Percentiles rank a stretch among this genome's conserved stretches.
Conservation (phyloP, 1,140 invertebrate species). For the Protaetia brevitarsis region DNA sequence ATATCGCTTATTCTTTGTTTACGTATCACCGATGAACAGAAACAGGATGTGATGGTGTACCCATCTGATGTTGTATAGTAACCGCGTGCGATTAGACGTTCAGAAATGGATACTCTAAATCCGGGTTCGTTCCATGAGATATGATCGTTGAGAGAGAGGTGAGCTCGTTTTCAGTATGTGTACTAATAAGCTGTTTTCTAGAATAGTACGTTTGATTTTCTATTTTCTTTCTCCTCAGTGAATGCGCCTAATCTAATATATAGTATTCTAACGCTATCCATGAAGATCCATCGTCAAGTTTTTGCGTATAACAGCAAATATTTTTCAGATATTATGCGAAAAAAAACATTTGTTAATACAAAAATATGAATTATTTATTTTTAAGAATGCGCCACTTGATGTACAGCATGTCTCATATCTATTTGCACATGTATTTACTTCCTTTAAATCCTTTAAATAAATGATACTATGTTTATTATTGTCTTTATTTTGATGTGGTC, state of each 20-base stretch:
- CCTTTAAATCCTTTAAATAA: too few species aligned
- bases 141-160: conserved; percentile 23
- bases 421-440: too few species aligned
- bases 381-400: too few species aligned
- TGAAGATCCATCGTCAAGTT: too few species aligned
- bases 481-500: too few species aligned
- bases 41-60: background rate
- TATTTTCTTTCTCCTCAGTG: background rate
- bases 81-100: background rate
- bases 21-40: background rate
- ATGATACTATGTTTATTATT: too few species aligned
- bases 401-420: too few species aligned
- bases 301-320: too few species aligned
- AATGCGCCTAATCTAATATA: background rate
- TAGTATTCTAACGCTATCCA: background rate
- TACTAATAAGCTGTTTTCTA: conserved; percentile 8
- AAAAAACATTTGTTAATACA: too few species aligned
- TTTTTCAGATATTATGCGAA: too few species aligned
- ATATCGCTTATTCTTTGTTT: background rate
- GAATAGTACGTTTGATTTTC: background rate
- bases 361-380: too few species aligned
- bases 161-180: conserved; percentile 1
- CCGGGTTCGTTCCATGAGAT: conserved; percentile 23
- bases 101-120: conserved; percentile 20
- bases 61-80: background rate